Base-by-base conservation (phyloP, 2,797 vertebrate genomes). In the Smutsia gigantea region DNA sequence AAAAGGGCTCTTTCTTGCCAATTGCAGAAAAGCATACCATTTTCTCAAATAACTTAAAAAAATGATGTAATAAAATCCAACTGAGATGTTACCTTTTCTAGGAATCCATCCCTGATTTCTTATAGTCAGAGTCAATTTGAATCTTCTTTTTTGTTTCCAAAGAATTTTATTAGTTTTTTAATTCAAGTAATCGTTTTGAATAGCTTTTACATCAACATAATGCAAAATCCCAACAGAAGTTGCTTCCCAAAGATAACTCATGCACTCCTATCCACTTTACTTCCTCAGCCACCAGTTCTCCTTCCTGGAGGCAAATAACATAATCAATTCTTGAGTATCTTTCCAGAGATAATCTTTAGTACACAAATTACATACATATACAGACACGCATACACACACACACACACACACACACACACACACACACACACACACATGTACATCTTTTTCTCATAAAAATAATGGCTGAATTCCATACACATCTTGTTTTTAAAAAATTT, bases 31-130 rank as follows among this genome's bases (percentile, higher is more conserved):
- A 90, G 4, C 6, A 31, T 79, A 78, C 2, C 5, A 46, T 39
- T 93, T 83, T 61, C n/a, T 95, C 72, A 92, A 87, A 49, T 34
- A 61, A 72, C 17, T 64, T 63, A 51, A 75, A 88, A 46, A 93
- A 63, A 77, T 68, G 2, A 79, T 84, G 21, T 95, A 63, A 93
- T 11, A 81, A 90, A 53, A 78, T 79, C 39, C 51, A 84, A 79
- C 31, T 95, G 23, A 74, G 4, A 53, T 39, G 5, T 55, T 31
- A 51, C 17, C 25, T 90, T 87, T 12, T 79, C n/a, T 68, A 71
- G 31, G 25, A 49, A 64, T 25, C 19, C 29, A 61, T 55, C 14
- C 0, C 23, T 77, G 55, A 77, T 55, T 34, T 53, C 37, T 66
- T 61, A 77, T 19, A 88, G 53, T 79, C 39, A 34, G 68, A 95